Percentiles rank a stretch among this genome's conserved stretches.
phyloP scores from a whole-genome alignment of 2,797 vertebrate genomes.

The Acipenser transmontanus region DNA sequence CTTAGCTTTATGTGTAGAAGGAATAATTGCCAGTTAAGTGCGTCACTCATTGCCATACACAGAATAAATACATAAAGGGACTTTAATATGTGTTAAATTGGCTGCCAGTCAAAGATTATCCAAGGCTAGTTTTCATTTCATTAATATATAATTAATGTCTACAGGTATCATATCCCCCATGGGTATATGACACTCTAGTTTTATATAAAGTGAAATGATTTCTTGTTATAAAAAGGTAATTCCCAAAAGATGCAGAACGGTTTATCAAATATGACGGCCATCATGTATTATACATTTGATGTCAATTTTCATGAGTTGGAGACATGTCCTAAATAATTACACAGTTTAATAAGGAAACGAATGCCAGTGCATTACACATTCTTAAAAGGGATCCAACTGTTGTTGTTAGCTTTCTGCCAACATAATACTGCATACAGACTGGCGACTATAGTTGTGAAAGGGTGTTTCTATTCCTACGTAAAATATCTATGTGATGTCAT shows the following conservation, averaged over 20 bases:
- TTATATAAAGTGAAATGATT: constrained; percentile 26
- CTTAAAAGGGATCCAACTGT: constrained; percentile 25
- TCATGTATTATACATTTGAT: constrained; percentile 28
- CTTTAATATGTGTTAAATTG: constrained; percentile 35
- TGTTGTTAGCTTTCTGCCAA: neutral
- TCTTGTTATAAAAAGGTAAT: constrained; percentile 34
- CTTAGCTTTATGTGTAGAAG: constrained; percentile 35
- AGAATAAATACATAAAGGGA: constrained; percentile 30
- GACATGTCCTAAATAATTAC: neutral
- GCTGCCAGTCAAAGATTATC: constrained; percentile 50
- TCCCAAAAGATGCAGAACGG: constrained; percentile 26
- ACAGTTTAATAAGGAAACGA: neutral
- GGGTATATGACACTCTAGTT: constrained; percentile 6
- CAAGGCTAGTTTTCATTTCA: constrained; percentile 47
- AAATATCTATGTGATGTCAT: too few relatives aligned
- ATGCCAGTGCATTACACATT: neutral
- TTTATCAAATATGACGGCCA: constrained; percentile 30
- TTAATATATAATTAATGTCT: constrained; percentile 56
- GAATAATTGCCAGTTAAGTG: constrained; percentile 55
- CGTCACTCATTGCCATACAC: constrained; percentile 35
- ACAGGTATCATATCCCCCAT: constrained; percentile 34
- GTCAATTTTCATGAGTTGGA: constrained; percentile 25
- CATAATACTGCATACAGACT: too few relatives aligned
- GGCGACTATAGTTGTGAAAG: too few relatives aligned
- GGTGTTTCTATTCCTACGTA: too few relatives aligned